phyloP scores from a whole-genome alignment of 2,888 invertebrate species.

The Metopia argyrocephala region DNA sequence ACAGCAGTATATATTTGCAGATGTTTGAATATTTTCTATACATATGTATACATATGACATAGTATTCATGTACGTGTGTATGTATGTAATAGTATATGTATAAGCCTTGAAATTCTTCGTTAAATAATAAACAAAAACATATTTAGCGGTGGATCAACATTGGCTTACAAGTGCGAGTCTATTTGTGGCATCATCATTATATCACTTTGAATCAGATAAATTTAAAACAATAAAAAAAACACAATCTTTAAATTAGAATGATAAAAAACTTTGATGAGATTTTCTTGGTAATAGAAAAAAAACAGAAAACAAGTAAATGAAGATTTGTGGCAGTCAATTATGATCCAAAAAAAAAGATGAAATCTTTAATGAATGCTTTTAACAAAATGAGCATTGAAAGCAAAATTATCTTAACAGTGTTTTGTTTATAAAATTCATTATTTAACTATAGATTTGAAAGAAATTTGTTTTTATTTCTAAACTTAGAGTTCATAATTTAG shows the following conservation, averaged over 20 bases:
- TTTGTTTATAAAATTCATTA: no score
- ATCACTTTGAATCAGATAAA: constrained; percentile 30
- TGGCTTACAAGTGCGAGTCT: constrained; percentile 34
- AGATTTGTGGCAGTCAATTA: neutral
- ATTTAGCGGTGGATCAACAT: constrained; percentile 53
- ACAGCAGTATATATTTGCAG: no score
- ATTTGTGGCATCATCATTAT: constrained; percentile 31
- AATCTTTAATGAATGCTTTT: no score
- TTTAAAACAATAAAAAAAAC: constrained; percentile 42
- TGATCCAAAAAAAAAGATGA: no score
- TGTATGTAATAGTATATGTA: constrained; percentile 8
- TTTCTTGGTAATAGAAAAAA: constrained; percentile 11
- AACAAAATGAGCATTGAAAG: no score
- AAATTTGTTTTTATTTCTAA: no score
- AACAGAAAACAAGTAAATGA: neutral
- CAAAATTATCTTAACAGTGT: no score
- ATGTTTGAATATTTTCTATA: no score
- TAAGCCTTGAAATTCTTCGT: constrained; percentile 6
- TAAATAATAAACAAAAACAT: constrained; percentile 34
- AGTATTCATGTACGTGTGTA: no score
- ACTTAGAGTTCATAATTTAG: no score
- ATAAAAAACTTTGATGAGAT: constrained; percentile 19
- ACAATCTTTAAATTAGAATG: constrained; percentile 27
- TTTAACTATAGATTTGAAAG: no score
- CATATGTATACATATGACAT: no score